Base-by-base conservation (phyloP, 2,888 invertebrate genomes). In the Bugulina stolonifera region DNA sequence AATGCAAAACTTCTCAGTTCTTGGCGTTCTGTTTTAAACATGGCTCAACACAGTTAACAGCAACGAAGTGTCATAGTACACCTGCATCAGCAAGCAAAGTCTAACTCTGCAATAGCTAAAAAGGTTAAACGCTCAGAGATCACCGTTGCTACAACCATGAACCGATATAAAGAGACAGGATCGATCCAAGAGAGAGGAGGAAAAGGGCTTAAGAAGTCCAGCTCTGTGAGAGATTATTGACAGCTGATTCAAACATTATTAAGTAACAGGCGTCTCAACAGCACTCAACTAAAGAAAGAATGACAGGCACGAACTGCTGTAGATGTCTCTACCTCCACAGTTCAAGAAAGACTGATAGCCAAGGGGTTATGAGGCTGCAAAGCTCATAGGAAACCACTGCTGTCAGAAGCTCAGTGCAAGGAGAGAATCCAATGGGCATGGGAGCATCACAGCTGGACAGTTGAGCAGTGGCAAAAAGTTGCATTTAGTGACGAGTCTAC, bases 261-360 rank as follows among this genome's bases (percentile, higher is more conserved):
- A 52, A 52, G 52, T 52, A 52, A 52, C 52, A 52, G 52, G 52
- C 52, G 52, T 52, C 52, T 52, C 52, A 52, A 52, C 52, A 52
- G 52, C 22, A 52, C 52, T 52, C 52, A 52, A 14, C 52, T 52
- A 52, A 52, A 52, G 10, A 52, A 52, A 52, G 52, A 22, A 52
- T 52, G 52, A 22, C 52, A 52, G 52, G 52, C 10, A 52, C 10
- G 52, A 52, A 52, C 52, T 52, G 52, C 10, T 52, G 52, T 52
- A 52, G 52, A 52, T 52, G 52, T 52, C 10, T 52, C 52, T 52
- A 52, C 52, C 52, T 52, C 52, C 10, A 52, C 52, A 52, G 52
- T 52, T 52, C 22, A 22, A 52, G 22, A 52, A 52, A 52, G 52
- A 52, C n/a, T n/a, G n/a, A n/a, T n/a, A n/a, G n/a, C n/a, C n/a